Base-by-base conservation (phyloP, 1,140 invertebrate species). In the Nasonia longicornis region DNA sequence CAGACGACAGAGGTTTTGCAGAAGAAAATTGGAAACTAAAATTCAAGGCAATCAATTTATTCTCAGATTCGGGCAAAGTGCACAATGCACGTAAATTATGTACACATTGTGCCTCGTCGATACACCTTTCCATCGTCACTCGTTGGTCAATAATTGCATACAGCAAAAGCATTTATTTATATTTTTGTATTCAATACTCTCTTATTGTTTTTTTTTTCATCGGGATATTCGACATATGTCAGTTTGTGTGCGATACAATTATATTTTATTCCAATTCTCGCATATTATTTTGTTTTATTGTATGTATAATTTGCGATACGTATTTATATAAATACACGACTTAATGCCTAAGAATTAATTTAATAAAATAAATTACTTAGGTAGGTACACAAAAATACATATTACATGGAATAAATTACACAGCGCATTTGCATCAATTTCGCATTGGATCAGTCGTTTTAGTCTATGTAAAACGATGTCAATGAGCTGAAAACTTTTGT, bases 301-400 rank as follows among this genome's bases (percentile, higher is more conserved):
- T 26, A 8, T 48, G 16, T 73, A 73, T 73, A 69, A 77, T 76
- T 45, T 83, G 79, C 67, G 77, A 82, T 69, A 79, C 22, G 52
- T 81, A 79, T 83, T 82, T 78, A 82, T 82, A 86, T 85, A 85
- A 85, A 85, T 87, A 77, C 81, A 83, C 66, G 45, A 14, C 70
- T 88, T 88, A 80, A 70, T 74, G 31, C 74, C 77, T 84, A 85
- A 87, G 31, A 67, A 85, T 85, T 85, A 88, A 88, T 87, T 87
- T 84, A 86, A 82, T 85, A 82, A 86, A 89, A 87, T 89, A 89
- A 89, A 87, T 88, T 86, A 89, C 82, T 86, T 85, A 87, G 86
- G 80, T 87, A 87, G 85, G 80, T 87, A 86, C 78, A 82, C 75
- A 74, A 83, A 87, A 85, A 87, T 87, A 87, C 82, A 86, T 42